These are phyloP conservation scores for Mareca penelope DNA, from an alignment of 2,797 vertebrate species.

Conservation along the genomic window DNA sequence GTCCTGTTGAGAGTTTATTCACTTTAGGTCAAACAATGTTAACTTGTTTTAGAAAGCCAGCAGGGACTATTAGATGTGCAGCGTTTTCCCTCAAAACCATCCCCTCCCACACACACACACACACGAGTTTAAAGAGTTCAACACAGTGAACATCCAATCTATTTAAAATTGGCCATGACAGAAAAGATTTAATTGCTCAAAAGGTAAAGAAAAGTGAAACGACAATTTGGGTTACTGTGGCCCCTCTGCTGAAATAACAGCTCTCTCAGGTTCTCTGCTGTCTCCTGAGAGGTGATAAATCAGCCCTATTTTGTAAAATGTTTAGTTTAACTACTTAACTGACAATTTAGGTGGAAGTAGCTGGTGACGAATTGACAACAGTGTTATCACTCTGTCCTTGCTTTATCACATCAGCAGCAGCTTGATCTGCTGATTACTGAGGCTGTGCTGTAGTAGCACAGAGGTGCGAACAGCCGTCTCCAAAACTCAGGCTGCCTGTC, in stretches of 20 bases:
- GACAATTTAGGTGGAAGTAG: constrained; percentile 13
- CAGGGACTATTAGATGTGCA: constrained; percentile 43
- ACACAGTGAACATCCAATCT: constrained; percentile 30
- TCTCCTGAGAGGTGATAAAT: constrained; percentile 7
- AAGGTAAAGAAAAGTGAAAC: constrained; percentile 20
- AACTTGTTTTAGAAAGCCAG: constrained; percentile 57
- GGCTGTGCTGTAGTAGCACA: background rate
- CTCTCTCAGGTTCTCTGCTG: background rate
- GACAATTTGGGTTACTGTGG: background rate
- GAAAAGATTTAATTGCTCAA: background rate
- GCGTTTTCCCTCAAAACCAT: constrained; percentile 51
- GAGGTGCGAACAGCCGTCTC: background rate
- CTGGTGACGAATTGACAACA: constrained; percentile 14
- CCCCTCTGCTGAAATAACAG: background rate
- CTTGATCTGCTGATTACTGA: background rate
- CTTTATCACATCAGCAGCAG: constrained; percentile 35
- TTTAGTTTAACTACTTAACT: constrained; percentile 36
- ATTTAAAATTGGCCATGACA: background rate
- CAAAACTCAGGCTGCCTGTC: background rate
- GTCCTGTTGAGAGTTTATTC: constrained; percentile 54
- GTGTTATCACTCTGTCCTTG: background rate
- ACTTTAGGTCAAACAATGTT: constrained; percentile 60
- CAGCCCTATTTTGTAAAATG: constrained; percentile 22
- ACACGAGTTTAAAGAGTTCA: constrained; percentile 38
- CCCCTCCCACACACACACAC: background rate